Conservation (phyloP, 2,113 vertebrate species). For the Pandion haliaetus region DNA sequence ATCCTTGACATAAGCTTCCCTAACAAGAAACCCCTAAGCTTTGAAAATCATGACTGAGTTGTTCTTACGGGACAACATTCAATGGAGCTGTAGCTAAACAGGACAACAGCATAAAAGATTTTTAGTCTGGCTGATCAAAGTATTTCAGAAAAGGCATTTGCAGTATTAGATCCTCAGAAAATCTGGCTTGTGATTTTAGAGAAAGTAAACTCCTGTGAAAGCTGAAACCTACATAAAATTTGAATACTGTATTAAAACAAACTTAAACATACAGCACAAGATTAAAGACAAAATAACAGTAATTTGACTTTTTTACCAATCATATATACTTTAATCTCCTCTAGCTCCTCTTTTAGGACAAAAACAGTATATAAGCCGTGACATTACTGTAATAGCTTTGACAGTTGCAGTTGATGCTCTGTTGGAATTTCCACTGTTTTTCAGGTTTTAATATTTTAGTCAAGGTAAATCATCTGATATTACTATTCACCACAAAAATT, state of each 20-base stretch:
- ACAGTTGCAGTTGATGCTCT: constrained; percentile 5
- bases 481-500: constrained; percentile 31
- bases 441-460: constrained; percentile 32
- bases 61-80: not conserved
- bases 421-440: constrained; percentile 21
- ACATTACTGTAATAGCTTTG: constrained; percentile 13
- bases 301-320: constrained; percentile 31
- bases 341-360: not conserved
- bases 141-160: not conserved
- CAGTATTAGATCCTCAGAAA: not conserved
- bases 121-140: not conserved
- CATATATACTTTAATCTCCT: constrained; percentile 17
- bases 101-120: not conserved
- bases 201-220: not conserved
- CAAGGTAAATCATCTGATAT: constrained; percentile 25
- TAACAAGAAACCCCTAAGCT: not conserved
- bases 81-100: not conserved
- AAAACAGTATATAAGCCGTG: not conserved
- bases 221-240: not conserved
- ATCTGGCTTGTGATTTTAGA: not conserved
- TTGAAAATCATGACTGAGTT: not conserved
- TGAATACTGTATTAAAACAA: not conserved
- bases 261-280: not conserved
- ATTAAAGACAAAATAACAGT: not conserved
- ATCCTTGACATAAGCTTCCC: not conserved